Percentiles rank a stretch among this genome's conserved stretches.
Evolutionary conservation across 2,113 vertebrate species (phyloP).

Genomic region (Rattus rattus): DNA sequence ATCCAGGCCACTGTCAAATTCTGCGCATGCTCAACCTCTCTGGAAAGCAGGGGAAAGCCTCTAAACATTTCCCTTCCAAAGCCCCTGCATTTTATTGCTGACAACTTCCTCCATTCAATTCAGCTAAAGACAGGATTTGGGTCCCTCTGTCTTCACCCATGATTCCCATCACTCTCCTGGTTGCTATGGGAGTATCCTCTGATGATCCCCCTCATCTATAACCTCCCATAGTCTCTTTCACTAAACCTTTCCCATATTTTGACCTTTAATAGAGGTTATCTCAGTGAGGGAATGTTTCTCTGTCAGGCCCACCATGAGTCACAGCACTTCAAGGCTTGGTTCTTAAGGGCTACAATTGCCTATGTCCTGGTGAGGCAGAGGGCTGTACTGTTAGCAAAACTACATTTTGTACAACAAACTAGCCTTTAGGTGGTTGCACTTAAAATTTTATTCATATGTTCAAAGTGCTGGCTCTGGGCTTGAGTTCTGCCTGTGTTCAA

Average conservation of each 20-base stretch:
- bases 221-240: background rate
- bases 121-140: background rate
- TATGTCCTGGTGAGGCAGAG: background rate
- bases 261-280: background rate
- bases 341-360: too few relatives aligned
- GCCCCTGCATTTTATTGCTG: background rate
- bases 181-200: rapidly evolving
- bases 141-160: rapidly evolving
- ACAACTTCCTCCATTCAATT: background rate
- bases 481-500: background rate
- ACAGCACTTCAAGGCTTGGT: background rate
- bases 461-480: background rate
- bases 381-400: background rate
- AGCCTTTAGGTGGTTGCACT: background rate
- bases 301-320: background rate
- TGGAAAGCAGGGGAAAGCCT: background rate
- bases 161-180: background rate
- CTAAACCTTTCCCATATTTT: background rate
- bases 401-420: background rate
- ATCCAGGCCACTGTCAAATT: background rate
- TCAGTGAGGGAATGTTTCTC: rapidly evolving
- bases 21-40: background rate
- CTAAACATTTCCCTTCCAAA: background rate
- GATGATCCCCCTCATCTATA: too few relatives aligned
- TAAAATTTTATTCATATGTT: background rate